Evolutionary conservation across 2,113 vertebrate species (phyloP), one percentile per base, ranked within the genome.

Genomic region (Seriola aureovittata): DNA sequence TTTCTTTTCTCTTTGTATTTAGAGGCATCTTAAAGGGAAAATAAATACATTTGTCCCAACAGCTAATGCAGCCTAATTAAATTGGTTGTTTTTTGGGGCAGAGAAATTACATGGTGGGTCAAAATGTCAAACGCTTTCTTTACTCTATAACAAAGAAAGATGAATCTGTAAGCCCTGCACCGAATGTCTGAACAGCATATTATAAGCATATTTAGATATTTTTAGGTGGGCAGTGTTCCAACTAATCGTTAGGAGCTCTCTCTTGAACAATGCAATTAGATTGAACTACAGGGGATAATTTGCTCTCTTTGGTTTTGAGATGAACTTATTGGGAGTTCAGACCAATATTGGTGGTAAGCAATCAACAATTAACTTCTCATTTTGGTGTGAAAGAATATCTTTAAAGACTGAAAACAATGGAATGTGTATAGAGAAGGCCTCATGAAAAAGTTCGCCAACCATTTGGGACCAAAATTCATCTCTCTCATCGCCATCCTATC

Each of bases 401-500:
- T 60, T 38, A 29, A 57, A 50, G 8, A 25, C 14, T 40, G 12
- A 44, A 72, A 54, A 48, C 64, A 54, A 69, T 52, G 34, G 0
- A 4, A n/a, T 54, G 8, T 63, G 6, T 65, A 48, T 0, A 14
- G 16, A 8, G 29, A 57, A 57, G n/a, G 16, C 29, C 19, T n/a
- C 50, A 21, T 44, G 50, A 38, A 67, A 71, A 78, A 55, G n/a
- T 23, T 42, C 32, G 36, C 74, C 40, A 25, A 71, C 71, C 70
- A 70, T 80, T 38, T 63, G 82, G 71, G 68, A 81, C 55, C 29
- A 23, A 66, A 69, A 38, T 75, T 67, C 82, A 73, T 89, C 69
- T 75, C 80, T 58, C 57, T 64, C 50, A 54, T 57, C 11, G 6
- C 10, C 25, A 38, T 72, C 75, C 57, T 32, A 64, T 80, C 64